A percentile compares a stretch with the other conserved stretches of the same genome.
Conservation (phyloP, 2,113 vertebrate species). For the Xiphophorus couchianus region DNA sequence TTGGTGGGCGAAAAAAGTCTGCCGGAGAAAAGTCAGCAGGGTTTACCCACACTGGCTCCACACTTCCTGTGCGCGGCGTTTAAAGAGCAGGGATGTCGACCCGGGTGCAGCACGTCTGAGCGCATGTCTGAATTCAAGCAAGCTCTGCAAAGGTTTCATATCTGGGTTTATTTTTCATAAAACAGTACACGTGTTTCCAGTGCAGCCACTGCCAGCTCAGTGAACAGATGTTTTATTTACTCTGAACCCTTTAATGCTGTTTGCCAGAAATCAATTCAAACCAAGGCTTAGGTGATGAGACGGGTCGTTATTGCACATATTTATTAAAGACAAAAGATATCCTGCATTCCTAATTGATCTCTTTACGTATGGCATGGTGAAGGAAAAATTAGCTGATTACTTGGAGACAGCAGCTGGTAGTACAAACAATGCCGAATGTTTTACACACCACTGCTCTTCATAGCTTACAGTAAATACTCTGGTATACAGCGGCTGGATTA, state of each 20-base stretch:
- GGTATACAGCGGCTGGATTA: not conserved
- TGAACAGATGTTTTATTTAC: not conserved
- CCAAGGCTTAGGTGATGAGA: not conserved
- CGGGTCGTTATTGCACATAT: not conserved
- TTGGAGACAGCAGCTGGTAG: not conserved
- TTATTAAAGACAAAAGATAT: not conserved
- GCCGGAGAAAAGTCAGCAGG: slow-evolving; percentile 20
- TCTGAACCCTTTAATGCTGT: slow-evolving; percentile 3
- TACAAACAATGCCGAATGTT: slow-evolving; percentile 25
- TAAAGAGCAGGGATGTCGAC: not conserved
- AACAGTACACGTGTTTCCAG: slow-evolving; percentile 21
- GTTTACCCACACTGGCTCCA: slow-evolving; percentile 22
- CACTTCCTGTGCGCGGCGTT: not conserved
- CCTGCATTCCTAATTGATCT: not conserved
- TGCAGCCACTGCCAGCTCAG: not conserved
- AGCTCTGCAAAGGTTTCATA: not conserved
- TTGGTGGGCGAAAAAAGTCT: slow-evolving; percentile 36
- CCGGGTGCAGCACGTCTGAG: not conserved
- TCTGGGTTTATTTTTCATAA: slow-evolving; percentile 23
- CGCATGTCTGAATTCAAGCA: not conserved
- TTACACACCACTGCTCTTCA: not conserved
- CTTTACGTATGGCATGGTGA: slow-evolving; percentile 19
- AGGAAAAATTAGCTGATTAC: not conserved
- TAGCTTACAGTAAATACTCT: not conserved
- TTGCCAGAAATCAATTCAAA: not conserved